These are phyloP conservation scores for Microcebus jonahi DNA, from an alignment of 2,113 vertebrate species.

Conservation along the genomic window DNA sequence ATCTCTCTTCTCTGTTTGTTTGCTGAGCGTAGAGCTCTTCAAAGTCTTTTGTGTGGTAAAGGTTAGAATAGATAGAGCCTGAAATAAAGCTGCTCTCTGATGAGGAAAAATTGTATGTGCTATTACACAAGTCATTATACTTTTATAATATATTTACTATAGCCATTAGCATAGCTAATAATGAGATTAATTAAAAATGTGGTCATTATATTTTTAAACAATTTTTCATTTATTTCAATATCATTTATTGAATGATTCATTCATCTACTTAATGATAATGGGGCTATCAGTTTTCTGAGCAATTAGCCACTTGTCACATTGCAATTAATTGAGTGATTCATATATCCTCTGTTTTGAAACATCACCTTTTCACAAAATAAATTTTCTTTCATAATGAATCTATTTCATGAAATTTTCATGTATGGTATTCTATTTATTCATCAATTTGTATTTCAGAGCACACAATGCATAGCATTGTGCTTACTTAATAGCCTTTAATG, in stretches of 20 bases:
- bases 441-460: not conserved
- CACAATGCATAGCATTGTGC: not conserved
- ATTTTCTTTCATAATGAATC: not conserved
- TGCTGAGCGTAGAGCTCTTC: not conserved
- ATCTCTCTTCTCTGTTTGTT: not conserved
- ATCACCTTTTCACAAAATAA: not conserved
- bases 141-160: conserved; percentile 37
- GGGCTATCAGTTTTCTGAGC: conserved; percentile 27
- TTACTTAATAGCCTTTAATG: not conserved
- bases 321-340: not conserved
- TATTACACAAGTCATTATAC: not conserved
- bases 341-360: not conserved
- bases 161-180: conserved; percentile 46
- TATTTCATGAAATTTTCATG: not conserved
- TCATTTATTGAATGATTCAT: conserved; percentile 52
- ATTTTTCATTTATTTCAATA: conserved; percentile 29
- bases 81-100: not conserved
- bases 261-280: conserved; percentile 1
- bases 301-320: conserved; percentile 44
- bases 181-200: conserved; percentile 46
- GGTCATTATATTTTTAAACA: conserved; percentile 21
- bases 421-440: not conserved
- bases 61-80: not conserved
- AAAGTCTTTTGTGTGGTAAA: not conserved
- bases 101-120: not conserved